Conservation (phyloP, 2,113 vertebrate species). For the Cochlearius cochlearius region DNA sequence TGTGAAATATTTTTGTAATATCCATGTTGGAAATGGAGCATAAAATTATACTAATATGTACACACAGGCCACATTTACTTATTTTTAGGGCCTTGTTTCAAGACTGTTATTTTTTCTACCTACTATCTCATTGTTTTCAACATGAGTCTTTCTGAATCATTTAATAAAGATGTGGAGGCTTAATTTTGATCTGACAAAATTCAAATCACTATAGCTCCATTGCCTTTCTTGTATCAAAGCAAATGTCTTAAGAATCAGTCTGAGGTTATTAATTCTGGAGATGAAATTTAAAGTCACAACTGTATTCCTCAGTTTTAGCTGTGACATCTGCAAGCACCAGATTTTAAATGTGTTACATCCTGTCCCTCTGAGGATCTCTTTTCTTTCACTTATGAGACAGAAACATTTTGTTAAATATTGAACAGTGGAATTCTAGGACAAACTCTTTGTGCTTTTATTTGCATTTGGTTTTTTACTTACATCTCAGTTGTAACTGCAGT, state of each 20-base stretch:
- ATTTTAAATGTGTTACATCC: background rate
- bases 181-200: background rate
- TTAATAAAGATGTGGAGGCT: background rate
- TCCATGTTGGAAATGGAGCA: constrained; percentile 18
- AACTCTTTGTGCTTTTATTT: background rate
- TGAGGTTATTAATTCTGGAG: background rate
- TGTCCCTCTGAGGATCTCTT: background rate
- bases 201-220: background rate
- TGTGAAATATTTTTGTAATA: constrained; percentile 46
- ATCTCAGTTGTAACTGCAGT: background rate
- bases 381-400: background rate
- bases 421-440: background rate
- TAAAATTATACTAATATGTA: constrained; percentile 30
- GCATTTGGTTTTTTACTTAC: background rate
- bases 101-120: background rate
- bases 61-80: background rate
- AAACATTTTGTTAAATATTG: background rate
- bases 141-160: background rate
- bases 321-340: background rate
- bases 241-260: background rate
- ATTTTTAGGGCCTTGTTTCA: background rate
- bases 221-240: background rate
- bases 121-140: background rate
- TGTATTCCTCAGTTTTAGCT: background rate
- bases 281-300: background rate